Conservation (phyloP, 2,113 vertebrate genomes). For the Campylorhamphus procurvoides region DNA sequence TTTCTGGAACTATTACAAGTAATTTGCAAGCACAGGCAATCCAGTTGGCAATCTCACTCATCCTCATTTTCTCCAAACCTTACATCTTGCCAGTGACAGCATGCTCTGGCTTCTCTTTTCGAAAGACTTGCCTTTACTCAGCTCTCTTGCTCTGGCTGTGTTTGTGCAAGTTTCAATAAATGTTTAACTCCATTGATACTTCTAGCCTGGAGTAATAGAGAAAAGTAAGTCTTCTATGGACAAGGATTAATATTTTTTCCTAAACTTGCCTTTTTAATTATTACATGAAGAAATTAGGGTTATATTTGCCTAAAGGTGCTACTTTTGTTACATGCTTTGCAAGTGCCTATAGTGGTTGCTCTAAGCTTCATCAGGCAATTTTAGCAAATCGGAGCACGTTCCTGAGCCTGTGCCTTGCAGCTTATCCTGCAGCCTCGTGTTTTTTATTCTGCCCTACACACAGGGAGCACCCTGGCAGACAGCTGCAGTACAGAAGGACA, state of each 20-base stretch:
- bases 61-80: neutral
- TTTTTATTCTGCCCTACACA: accelerated
- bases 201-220: neutral
- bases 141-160: neutral
- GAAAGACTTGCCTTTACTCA: neutral
- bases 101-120: neutral
- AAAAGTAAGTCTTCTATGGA: neutral
- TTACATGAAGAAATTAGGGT: neutral
- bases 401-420: neutral
- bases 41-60: constrained; percentile 12
- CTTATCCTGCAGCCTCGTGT: accelerated
- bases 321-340: neutral
- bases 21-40: constrained; percentile 17
- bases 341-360: neutral
- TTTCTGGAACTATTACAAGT: constrained; percentile 29
- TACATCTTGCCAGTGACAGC: neutral
- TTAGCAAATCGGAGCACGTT: neutral
- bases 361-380: neutral
- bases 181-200: neutral
- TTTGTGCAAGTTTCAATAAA: neutral
- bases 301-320: neutral
- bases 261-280: neutral
- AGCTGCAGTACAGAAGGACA: neutral
- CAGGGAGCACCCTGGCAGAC: neutral
- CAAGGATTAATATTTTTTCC: neutral